phyloP scores from a whole-genome alignment of 1,140 invertebrate species.

The Hestina assimilis region DNA sequence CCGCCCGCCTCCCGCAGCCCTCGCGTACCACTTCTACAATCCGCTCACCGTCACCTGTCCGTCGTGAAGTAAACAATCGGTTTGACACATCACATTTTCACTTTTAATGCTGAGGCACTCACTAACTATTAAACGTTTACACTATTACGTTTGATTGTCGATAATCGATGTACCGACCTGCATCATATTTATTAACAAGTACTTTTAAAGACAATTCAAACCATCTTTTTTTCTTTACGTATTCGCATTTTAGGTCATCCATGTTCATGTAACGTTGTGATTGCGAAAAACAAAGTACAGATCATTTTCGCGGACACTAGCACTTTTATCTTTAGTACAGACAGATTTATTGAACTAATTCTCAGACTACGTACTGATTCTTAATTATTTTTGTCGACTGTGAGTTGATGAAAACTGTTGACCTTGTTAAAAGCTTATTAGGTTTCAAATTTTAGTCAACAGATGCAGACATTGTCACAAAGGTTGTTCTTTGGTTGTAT shows the following conservation, averaged over 20 bases:
- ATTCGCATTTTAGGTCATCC: constrained; percentile 79
- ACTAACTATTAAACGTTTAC: constrained; percentile 57
- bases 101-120: constrained; percentile 68
- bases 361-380: constrained; percentile 56
- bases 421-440: constrained; percentile 79
- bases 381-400: constrained; percentile 75
- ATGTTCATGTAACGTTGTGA: constrained; percentile 79
- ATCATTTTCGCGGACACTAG: constrained; percentile 75
- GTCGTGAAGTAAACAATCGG: constrained; percentile 78
- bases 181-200: constrained; percentile 62
- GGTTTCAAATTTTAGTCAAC: constrained; percentile 80
- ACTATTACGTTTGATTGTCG: constrained; percentile 56
- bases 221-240: constrained; percentile 77
- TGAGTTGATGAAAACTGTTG: constrained; percentile 78
- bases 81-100: constrained; percentile 80
- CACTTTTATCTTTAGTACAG: constrained; percentile 59
- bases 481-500: constrained; percentile 62
- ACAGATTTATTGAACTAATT: constrained; percentile 52
- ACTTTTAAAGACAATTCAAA: constrained; percentile 65
- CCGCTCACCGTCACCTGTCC: constrained; percentile 76
- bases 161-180: constrained; percentile 57
- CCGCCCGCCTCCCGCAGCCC: constrained; percentile 70
- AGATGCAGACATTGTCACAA: constrained; percentile 78
- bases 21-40: constrained; percentile 71
- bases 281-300: constrained; percentile 77